Base-by-base conservation (phyloP, 2,888 invertebrate genomes). In the Nasonia oneida region DNA sequence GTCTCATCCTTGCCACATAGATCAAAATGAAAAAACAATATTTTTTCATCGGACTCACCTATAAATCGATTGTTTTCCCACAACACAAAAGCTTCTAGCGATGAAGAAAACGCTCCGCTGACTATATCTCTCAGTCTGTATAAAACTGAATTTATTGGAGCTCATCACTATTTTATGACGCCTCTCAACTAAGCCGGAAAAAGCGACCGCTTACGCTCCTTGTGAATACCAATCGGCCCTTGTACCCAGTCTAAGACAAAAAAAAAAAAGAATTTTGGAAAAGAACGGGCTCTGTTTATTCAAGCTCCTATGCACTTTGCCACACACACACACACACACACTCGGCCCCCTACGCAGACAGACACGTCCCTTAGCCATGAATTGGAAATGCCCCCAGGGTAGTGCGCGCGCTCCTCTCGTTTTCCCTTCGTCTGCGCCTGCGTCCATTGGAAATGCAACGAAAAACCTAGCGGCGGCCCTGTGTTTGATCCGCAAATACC, bases 401-500 rank as follows among this genome's bases (percentile, higher is more conserved):
- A 12, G 81, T 5, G 4, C 3, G 0, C 37, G 4, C 0, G 4
- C 61, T 23, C n/a, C 5, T 33, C 33, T 70, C 70, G 37, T 15
- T 73, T n/a, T n/a, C 3, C 42, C 64, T 37, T 39, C 77, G 8
- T 29, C 50, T 29, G 75, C 77, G 8, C 14, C 50, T 29, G 75
- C 67, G 86, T 73, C 79, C 85, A 67, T 87, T 84, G 78, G 74
- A 86, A 86, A 86, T 84, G 87, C 86, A 87, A 82, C 86, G 87
- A 87, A 80, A 86, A 85, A 83, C 75, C 53, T 39, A 33, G 29
- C 29, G 29, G 29, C 8, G 23, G 61, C 14, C 92, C 92, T 92
- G 91, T 92, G 92, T 93, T 93, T 93, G 93, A 93, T 93, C 92
- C 92, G 92, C 93, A 93, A 93, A 93, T 93, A 92, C 91, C 91